Percentiles rank a stretch among this genome's conserved stretches.
Evolutionary conservation across 1,140 invertebrate genomes (phyloP).

Genomic region (Meloidogyne exigua): DNA sequence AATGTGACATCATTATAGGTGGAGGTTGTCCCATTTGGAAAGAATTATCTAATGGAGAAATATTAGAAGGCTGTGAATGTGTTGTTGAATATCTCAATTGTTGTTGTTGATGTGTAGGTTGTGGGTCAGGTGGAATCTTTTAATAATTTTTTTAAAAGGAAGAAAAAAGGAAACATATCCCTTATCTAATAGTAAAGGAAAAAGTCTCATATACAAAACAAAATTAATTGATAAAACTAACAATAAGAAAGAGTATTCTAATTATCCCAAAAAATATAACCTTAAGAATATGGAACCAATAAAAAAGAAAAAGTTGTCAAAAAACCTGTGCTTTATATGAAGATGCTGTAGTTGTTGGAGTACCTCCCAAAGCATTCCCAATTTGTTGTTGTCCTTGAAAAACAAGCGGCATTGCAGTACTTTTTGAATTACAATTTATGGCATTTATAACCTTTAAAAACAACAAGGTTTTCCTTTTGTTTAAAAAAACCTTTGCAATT

Average conservation of each 20-base stretch:
- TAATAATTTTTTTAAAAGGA: no score
- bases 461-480: background rate
- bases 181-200: no score
- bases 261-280: no score
- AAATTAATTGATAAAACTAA: no score
- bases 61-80: background rate
- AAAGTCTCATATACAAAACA: no score
- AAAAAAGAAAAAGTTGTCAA: no score
- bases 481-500: constrained; percentile 53
- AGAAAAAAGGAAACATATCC: no score
- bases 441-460: constrained; percentile 55
- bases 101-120: constrained; percentile 56
- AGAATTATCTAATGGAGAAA: background rate
- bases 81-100: background rate
- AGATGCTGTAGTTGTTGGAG: constrained; percentile 5
- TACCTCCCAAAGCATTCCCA: background rate
- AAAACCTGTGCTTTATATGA: constrained; percentile 14
- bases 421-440: constrained; percentile 63
- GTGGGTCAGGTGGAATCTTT: constrained; percentile 57
- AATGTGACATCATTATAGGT: constrained; percentile 13
- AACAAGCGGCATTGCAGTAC: constrained; percentile 54
- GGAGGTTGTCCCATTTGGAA: constrained; percentile 24
- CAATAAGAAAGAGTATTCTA: no score
- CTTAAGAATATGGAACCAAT: no score
- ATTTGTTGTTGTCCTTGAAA: constrained; percentile 39